A percentile compares a stretch with the other conserved stretches of the same genome.
phyloP scores from a whole-genome alignment of 1,140 invertebrate genomes.

The Procambarus virginalis region DNA sequence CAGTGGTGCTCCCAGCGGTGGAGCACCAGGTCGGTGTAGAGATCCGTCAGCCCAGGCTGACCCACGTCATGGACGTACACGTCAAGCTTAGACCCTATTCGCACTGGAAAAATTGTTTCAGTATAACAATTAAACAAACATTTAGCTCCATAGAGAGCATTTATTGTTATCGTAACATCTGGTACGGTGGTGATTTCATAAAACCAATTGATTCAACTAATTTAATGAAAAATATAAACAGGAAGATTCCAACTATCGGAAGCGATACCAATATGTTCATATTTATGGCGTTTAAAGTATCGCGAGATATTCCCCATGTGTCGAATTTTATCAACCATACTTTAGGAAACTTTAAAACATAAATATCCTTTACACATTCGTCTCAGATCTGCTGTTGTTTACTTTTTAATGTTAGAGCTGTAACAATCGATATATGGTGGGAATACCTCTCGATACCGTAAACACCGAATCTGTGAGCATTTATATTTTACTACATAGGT shows the following conservation, averaged over 20 bases:
- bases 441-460: too few relatives aligned
- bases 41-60: constrained; percentile 10
- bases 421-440: too few relatives aligned
- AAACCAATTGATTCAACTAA: not conserved
- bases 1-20: constrained; percentile 48
- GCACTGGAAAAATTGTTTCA: constrained; percentile 21
- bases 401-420: too few relatives aligned
- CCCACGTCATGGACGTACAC: constrained; percentile 25
- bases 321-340: too few relatives aligned
- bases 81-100: constrained; percentile 25
- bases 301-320: too few relatives aligned
- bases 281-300: not conserved
- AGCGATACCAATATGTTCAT: not conserved
- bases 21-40: constrained; percentile 20
- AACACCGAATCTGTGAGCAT: too few relatives aligned
- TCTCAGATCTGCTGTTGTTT: too few relatives aligned
- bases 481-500: too few relatives aligned
- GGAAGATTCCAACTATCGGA: not conserved
- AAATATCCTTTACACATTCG: too few relatives aligned
- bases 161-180: not conserved
- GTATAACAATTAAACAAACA: not conserved
- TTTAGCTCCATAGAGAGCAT: not conserved
- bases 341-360: too few relatives aligned
- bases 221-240: constrained; percentile 1
- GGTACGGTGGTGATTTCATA: not conserved